phyloP scores from a whole-genome alignment of 2,113 vertebrate genomes.

The Solea senegalensis region DNA sequence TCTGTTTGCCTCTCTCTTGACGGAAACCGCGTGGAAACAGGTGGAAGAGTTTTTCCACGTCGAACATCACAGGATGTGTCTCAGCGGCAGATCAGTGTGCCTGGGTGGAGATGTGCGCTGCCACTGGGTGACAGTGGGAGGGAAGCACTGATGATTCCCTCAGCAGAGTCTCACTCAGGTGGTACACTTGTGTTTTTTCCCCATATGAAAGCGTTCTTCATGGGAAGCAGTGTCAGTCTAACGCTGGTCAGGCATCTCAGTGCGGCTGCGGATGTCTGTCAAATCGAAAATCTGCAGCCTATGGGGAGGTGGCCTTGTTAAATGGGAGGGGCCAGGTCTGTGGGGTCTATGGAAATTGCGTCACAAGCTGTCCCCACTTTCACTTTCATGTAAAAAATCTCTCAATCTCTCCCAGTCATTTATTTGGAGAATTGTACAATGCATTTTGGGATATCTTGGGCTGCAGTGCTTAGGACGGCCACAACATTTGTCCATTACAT shows the following conservation, averaged over 20 bases:
- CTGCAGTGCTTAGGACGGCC: too few relatives aligned
- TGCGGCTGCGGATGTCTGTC: background rate
- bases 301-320: too few relatives aligned
- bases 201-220: constrained; percentile 4
- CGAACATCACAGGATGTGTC: constrained; percentile 50
- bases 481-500: too few relatives aligned
- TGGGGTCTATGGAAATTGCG: too few relatives aligned
- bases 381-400: too few relatives aligned
- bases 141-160: constrained; percentile 42
- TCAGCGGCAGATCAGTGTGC: constrained; percentile 59
- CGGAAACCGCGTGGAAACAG: constrained; percentile 55
- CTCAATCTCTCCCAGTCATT: too few relatives aligned
- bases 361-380: too few relatives aligned
- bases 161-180: constrained; percentile 17
- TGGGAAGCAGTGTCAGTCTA: background rate
- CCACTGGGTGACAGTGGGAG: constrained; percentile 28
- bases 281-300: too few relatives aligned
- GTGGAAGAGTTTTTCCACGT: constrained; percentile 53
- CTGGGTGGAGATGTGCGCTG: constrained; percentile 34
- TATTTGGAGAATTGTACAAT: too few relatives aligned
- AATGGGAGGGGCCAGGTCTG: too few relatives aligned
- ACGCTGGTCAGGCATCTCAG: background rate
- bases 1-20: constrained; percentile 48
- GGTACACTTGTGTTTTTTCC: constrained; percentile 19
- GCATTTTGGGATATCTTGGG: too few relatives aligned